phyloP scores from a whole-genome alignment of 1,140 invertebrate species.

The Dreissena polymorpha region DNA sequence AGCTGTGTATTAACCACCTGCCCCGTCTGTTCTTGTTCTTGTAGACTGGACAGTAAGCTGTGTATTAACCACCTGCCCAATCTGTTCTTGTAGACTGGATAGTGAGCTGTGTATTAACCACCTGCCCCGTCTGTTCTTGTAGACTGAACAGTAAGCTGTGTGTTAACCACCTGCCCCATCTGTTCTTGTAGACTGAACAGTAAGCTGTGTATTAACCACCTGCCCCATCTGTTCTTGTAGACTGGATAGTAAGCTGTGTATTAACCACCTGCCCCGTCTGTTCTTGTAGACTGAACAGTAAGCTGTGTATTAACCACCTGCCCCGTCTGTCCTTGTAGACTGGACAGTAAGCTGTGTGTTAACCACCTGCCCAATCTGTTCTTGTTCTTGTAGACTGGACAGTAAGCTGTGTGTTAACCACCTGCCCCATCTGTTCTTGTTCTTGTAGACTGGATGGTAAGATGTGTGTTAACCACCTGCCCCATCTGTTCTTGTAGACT shows the following conservation, averaged over 20 bases:
- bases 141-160: constrained; percentile 72
- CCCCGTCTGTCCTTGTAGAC: constrained; percentile 73
- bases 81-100: constrained; percentile 73
- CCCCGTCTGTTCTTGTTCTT: constrained; percentile 70
- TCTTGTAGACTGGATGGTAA: constrained; percentile 69
- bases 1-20: constrained; percentile 75
- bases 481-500: constrained; percentile 73
- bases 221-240: constrained; percentile 75
- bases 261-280: constrained; percentile 75
- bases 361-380: constrained; percentile 76
- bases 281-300: constrained; percentile 71
- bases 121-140: constrained; percentile 73
- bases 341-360: constrained; percentile 70
- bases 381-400: constrained; percentile 68
- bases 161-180: constrained; percentile 74
- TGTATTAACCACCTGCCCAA: constrained; percentile 75
- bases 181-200: constrained; percentile 73
- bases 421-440: constrained; percentile 72
- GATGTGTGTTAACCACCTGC: constrained; percentile 75
- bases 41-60: constrained; percentile 70
- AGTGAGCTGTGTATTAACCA: constrained; percentile 72
- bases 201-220: constrained; percentile 73
- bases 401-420: constrained; percentile 72
- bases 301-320: constrained; percentile 75
- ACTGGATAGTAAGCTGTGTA: constrained; percentile 68